Base-by-base conservation (phyloP, 2,113 vertebrate genomes). In the Notothenia coriiceps region DNA sequence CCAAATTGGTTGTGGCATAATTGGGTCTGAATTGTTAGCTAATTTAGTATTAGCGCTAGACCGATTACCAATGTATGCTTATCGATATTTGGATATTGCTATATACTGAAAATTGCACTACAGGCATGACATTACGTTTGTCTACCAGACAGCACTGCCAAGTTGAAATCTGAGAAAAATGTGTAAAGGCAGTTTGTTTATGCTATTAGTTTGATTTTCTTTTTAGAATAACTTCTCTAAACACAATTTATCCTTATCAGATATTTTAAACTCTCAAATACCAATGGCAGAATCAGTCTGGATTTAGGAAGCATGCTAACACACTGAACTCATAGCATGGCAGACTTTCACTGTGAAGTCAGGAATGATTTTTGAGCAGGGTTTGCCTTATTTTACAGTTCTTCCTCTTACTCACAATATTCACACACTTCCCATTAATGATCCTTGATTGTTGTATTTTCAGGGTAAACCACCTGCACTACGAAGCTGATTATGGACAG, bases 391-490 rank as follows among this genome's bases (percentile, higher is more conserved):
- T 17, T 57, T 43, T 40, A 51, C 43, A 22, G 40, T 57, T 61
- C 13, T 33, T 11, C 9, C 18, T 25, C 7, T 40, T 2, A n/a
- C 15, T 15, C 18, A 46, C 14, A 59, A 25, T 6, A n/a, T 18
- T 20, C 49, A 62, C 17, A 20, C 55, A 22, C 35, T 22, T 54
- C 17, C 25, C 46, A 15, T 57, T 56, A 12, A 4, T 40, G 18
- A 66, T 60, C 17, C 4, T 62, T 2, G 5, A 49, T 47, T 64
- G 22, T 43, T 79, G 40, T 74, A 20, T 49, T 77, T 83, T 66
- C 75, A 94, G 93, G 70, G 85, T 89, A 52, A 92, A 92, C 89
- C 86, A 93, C 87, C 69, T 92, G 60, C 91, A 89, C 73, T 92
- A 92, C 46, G 81, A 75, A 22, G 78, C 86, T 4, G 80, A 82